Conservation (phyloP, 2,888 invertebrate species). For the Rhogogaster chlorosoma region DNA sequence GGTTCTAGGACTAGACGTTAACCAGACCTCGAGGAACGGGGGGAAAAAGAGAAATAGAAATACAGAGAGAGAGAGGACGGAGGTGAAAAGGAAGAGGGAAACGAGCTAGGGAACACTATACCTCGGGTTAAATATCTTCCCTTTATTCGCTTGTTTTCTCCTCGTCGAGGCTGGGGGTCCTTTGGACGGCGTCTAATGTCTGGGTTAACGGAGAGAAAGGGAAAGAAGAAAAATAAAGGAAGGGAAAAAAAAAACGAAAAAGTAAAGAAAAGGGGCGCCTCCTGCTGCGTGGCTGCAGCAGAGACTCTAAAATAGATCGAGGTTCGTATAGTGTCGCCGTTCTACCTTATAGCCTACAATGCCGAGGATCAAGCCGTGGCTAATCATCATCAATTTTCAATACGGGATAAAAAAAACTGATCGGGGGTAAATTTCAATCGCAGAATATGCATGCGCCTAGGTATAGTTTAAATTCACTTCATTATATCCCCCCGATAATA, state of each 20-base stretch:
- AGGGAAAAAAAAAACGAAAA: not conserved
- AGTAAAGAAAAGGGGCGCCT: constrained; percentile 3
- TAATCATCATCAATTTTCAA: no score
- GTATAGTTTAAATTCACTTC: no score
- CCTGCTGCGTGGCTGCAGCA: constrained; percentile 29
- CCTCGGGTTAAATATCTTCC: constrained; percentile 48
- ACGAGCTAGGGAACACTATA: constrained; percentile 38
- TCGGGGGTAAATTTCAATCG: not conserved
- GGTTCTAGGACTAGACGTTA: not conserved
- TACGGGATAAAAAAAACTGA: no score
- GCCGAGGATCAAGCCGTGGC: constrained; percentile 44
- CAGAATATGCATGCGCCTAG: not conserved
- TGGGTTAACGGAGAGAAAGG: constrained; percentile 3
- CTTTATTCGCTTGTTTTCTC: constrained; percentile 47
- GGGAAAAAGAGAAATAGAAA: not conserved
- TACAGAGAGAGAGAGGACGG: not conserved
- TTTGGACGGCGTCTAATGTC: constrained; percentile 42
- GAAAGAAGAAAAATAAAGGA: not conserved
- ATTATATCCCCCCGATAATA: no score
- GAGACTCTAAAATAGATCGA: constrained; percentile 45
- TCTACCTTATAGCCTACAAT: constrained; percentile 57
- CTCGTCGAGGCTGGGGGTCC: constrained; percentile 47
- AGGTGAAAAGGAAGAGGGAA: not conserved
- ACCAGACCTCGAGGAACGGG: not conserved
- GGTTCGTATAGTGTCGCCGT: constrained; percentile 34